A percentile compares a stretch with the other conserved stretches of the same genome.
Conservation (phyloP, 2,113 vertebrate genomes). For the Semnopithecus entellus region DNA sequence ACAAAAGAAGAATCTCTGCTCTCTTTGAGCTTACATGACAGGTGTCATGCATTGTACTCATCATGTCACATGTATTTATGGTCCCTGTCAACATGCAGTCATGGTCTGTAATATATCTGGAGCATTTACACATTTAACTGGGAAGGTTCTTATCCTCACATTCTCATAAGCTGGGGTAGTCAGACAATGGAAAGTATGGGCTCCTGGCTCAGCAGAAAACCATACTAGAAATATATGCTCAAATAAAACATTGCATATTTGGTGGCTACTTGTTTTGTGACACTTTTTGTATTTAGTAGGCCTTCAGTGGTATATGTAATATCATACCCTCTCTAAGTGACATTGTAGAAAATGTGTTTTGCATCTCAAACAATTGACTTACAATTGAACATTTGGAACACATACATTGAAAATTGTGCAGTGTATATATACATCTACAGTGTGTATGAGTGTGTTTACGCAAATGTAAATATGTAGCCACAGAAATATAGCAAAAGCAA, state of each 20-base stretch:
- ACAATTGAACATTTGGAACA: background rate
- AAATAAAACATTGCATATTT: background rate
- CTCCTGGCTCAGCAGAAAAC: background rate
- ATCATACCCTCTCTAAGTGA: background rate
- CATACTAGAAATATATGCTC: background rate
- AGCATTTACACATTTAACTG: background rate
- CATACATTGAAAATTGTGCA: background rate
- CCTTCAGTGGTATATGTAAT: background rate
- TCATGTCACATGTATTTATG: background rate
- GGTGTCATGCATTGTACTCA: background rate
- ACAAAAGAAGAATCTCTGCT: background rate
- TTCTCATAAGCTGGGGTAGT: background rate
- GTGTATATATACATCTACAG: background rate
- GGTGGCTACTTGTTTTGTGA: background rate
- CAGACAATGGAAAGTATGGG: background rate
- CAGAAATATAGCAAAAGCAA: background rate
- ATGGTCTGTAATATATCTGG: background rate
- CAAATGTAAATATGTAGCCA: background rate
- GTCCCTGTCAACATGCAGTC: background rate
- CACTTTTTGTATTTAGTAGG: background rate
- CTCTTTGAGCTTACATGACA: background rate
- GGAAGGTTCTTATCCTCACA: background rate
- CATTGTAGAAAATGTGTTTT: slow-evolving; percentile 27
- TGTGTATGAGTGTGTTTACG: background rate
- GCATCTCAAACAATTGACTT: background rate